Conservation (phyloP, 2,797 vertebrate species). For the Falco rusticolus region DNA sequence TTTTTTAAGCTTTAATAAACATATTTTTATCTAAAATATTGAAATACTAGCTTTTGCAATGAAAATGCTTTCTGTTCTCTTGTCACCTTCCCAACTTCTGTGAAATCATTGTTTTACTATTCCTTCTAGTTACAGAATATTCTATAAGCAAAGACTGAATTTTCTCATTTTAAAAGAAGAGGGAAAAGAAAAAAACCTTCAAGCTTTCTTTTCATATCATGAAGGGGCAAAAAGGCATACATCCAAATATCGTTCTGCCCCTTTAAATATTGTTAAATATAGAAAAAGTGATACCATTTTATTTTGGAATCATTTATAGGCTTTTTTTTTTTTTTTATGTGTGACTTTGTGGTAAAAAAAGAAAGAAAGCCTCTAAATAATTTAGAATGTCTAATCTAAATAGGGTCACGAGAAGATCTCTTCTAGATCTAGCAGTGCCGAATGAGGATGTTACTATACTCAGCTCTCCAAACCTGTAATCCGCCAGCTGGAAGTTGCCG, state of each 20-base stretch:
- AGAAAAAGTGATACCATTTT: neutral
- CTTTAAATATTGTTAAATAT: neutral
- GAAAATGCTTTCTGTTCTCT: neutral
- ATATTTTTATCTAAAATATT: neutral
- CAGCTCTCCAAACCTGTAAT: neutral
- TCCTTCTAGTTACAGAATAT: neutral
- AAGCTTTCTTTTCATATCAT: neutral
- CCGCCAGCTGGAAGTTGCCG: neutral
- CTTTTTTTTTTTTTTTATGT: neutral
- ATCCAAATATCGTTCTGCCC: neutral
- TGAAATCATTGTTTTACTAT: neutral
- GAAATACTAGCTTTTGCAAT: neutral
- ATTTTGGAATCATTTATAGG: neutral
- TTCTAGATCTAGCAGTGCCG: neutral
- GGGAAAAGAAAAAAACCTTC: neutral
- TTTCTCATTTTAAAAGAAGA: neutral
- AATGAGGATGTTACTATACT: neutral
- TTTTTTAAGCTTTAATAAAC: neutral
- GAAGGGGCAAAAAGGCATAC: neutral
- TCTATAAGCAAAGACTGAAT: neutral
- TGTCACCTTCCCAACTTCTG: neutral
- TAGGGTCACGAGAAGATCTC: neutral
- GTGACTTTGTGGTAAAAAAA: neutral
- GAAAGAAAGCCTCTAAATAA: neutral
- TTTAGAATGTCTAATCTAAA: neutral